A percentile compares a stretch with the other conserved stretches of the same genome.
These are phyloP conservation scores for Acanthopleura granulata DNA, from an alignment of 2,888 invertebrate species.

Conservation along the genomic window DNA sequence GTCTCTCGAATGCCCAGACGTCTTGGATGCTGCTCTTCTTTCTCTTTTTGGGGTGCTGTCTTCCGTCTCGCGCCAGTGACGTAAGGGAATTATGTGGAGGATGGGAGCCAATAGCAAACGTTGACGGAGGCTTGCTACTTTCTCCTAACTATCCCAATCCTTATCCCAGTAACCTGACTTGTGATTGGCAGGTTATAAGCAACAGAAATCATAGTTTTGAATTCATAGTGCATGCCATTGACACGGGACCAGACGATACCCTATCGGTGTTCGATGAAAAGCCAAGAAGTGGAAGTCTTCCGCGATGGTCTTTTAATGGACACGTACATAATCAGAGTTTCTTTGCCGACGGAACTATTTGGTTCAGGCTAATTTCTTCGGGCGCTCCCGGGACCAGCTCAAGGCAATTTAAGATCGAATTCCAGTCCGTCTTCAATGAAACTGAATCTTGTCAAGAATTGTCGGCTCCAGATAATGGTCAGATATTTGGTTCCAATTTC, in stretches of 20 bases:
- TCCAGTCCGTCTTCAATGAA: neutral
- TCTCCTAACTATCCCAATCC: conserved; percentile 9
- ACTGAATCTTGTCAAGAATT: neutral
- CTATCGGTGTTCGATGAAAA: neutral
- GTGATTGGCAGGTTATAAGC: neutral
- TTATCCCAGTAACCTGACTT: neutral
- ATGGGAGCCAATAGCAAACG: neutral
- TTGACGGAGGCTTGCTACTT: neutral
- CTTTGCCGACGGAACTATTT: neutral
- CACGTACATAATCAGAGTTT: neutral
- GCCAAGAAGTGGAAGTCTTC: neutral
- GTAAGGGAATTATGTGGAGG: neutral
- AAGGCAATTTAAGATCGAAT: neutral
- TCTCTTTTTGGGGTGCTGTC: neutral
- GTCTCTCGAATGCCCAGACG: neutral
- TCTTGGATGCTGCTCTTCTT: neutral
- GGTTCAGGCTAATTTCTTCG: neutral
- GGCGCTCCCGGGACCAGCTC: neutral
- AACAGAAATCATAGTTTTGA: neutral
- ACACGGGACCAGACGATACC: neutral
- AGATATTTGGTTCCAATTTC: neutral
- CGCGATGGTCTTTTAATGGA: neutral
- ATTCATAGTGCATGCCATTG: neutral
- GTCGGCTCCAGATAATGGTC: neutral
- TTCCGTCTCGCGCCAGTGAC: neutral